These are phyloP conservation scores for Sisyra nigra DNA, from an alignment of 2,888 invertebrate species.

Conservation along the genomic window DNA sequence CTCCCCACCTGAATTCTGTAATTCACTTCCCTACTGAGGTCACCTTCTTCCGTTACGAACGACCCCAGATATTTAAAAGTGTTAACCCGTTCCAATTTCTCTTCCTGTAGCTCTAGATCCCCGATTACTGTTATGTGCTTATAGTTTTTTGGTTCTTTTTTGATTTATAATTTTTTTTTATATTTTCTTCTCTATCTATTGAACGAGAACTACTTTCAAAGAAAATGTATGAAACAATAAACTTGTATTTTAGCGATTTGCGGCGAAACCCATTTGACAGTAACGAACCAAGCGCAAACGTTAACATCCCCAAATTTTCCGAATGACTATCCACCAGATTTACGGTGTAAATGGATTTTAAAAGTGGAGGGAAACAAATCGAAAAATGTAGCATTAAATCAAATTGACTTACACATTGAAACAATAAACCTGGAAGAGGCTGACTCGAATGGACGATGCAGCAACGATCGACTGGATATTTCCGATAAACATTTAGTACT, in stretches of 20 bases:
- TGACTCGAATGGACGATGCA: slow-evolving; percentile 26
- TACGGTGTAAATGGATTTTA: slow-evolving; percentile 41
- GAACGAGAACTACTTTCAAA: too few species aligned
- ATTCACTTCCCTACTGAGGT: too few species aligned
- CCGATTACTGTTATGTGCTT: too few species aligned
- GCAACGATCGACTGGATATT: slow-evolving; percentile 31
- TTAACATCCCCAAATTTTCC: slow-evolving; percentile 45
- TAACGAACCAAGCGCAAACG: slow-evolving; percentile 22
- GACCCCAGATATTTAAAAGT: too few species aligned
- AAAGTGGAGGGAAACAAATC: slow-evolving; percentile 13
- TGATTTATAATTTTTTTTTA: too few species aligned
- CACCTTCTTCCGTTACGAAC: too few species aligned
- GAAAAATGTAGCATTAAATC: slow-evolving; percentile 14
- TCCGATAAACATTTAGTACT: slow-evolving; percentile 18
- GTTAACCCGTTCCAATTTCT: too few species aligned
- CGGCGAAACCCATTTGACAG: slow-evolving; percentile 31
- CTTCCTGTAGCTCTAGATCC: too few species aligned
- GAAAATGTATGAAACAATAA: too few species aligned
- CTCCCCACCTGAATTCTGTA: too few species aligned
- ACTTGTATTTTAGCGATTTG: slow-evolving; percentile 41
- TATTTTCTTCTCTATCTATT: too few species aligned
- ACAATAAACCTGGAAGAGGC: slow-evolving; percentile 37
- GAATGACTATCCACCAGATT: slow-evolving; percentile 34
- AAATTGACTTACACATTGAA: slow-evolving; percentile 34
- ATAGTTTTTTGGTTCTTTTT: too few species aligned